Evolutionary conservation across 2,113 vertebrate species (phyloP).

Genomic region (Galeopterus variegatus): DNA sequence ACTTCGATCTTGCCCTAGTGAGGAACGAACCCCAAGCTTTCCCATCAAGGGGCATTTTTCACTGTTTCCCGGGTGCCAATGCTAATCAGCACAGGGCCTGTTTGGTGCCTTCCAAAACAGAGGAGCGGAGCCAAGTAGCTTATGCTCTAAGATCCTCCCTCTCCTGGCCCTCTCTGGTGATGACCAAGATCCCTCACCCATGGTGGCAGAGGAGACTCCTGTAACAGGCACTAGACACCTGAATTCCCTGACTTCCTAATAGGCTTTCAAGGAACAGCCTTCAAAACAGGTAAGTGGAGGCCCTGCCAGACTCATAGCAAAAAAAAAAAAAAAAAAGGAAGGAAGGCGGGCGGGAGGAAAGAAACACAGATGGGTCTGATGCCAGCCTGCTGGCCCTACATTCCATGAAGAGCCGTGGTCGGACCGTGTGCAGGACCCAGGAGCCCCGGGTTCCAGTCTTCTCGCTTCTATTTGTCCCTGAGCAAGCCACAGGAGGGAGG

Average conservation of each 20-base stretch:
- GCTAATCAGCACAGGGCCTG: fast-evolving
- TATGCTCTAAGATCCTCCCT: neutral
- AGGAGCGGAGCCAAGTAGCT: neutral
- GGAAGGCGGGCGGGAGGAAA: neutral
- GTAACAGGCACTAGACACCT: too few relatives aligned
- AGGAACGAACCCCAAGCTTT: neutral
- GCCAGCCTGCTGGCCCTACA: fast-evolving
- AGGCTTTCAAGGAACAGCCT: neutral
- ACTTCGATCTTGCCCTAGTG: neutral
- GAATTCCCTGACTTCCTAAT: too few relatives aligned
- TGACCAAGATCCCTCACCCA: neutral
- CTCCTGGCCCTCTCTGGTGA: neutral
- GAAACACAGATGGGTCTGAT: fast-evolving
- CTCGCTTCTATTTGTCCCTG: neutral
- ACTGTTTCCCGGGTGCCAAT: neutral
- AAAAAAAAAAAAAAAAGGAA: neutral
- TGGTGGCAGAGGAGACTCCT: neutral
- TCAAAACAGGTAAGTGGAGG: neutral
- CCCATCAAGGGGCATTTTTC: neutral
- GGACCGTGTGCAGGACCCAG: neutral
- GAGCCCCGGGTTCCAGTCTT: neutral
- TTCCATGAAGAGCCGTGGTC: fast-evolving
- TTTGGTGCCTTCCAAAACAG: neutral
- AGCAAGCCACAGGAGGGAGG: neutral
- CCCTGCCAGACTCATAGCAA: neutral